Percentiles rank a stretch among this genome's conserved stretches.
Conservation (phyloP, 1,140 invertebrate genomes). For the Aphidius gifuensis region DNA sequence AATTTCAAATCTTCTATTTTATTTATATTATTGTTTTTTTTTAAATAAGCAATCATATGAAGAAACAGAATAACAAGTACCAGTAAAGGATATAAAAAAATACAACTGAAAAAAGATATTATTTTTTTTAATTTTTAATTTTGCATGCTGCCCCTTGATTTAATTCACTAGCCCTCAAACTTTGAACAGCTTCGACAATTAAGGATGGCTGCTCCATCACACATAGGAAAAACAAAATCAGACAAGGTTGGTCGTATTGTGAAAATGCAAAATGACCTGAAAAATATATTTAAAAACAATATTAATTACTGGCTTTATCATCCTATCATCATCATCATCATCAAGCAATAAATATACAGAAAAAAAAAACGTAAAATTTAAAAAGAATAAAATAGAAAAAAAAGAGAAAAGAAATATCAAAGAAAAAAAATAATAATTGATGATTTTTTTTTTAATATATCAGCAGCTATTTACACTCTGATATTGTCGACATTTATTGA, state of each 20-base stretch:
- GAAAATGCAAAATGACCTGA: not conserved
- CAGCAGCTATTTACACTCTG: no score
- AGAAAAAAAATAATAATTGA: no score
- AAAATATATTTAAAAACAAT: not conserved
- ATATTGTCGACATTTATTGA: no score
- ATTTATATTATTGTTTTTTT: no score
- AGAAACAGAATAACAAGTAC: no score
- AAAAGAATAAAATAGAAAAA: no score
- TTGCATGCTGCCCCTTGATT: slow-evolving; percentile 55
- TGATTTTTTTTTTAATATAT: no score
- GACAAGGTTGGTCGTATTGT: slow-evolving; percentile 72
- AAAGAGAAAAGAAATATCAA: no score
- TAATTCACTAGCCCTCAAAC: slow-evolving; percentile 65
- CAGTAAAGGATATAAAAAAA: not conserved
- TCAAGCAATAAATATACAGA: no score
- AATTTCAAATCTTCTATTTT: not conserved
- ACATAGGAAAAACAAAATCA: slow-evolving; percentile 79
- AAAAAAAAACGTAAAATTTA: no score
- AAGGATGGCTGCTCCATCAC: slow-evolving; percentile 77
- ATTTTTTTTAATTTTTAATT: slow-evolving; percentile 42
- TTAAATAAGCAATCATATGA: no score
- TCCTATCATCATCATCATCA: not conserved
- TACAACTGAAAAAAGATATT: not conserved
- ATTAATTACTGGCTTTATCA: not conserved
- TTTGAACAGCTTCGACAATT: slow-evolving; percentile 73